Evolutionary conservation across 2,113 vertebrate genomes (phyloP).

Genomic region (Electrona antarctica): DNA sequence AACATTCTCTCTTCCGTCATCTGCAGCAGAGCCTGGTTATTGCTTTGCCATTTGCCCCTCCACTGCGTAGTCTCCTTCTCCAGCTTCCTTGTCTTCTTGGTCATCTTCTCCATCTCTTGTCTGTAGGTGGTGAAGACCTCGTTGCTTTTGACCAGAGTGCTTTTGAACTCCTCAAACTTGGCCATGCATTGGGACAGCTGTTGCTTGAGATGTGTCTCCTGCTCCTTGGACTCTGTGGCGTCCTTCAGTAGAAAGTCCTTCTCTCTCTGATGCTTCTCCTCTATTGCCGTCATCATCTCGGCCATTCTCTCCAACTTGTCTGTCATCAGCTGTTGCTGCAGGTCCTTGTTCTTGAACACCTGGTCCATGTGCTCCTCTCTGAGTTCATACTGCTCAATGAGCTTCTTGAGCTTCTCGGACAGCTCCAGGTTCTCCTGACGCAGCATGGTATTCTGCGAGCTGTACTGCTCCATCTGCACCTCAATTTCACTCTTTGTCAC

Average conservation of each 20-base stretch:
- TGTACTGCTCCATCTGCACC: constrained; percentile 94
- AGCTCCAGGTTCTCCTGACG: constrained; percentile 96
- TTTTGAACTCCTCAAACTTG: constrained; percentile 99
- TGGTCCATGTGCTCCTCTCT: constrained; percentile 99
- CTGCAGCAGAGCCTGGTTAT: constrained; percentile 96
- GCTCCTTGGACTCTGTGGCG: constrained; percentile 93
- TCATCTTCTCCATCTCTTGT: constrained; percentile 99
- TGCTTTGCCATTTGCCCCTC: constrained; percentile 98
- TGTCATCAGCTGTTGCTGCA: constrained; percentile 96
- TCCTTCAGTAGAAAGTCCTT: constrained; percentile 95
- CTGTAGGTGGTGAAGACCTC: constrained; percentile 98
- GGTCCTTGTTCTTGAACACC: constrained; percentile 98
- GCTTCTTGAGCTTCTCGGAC: constrained; percentile 95
- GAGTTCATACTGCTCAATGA: constrained; percentile 94
- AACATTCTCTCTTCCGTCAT: constrained; percentile 99
- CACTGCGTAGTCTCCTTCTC: constrained; percentile 97
- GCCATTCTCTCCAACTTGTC: constrained; percentile 96
- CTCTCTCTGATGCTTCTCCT: constrained; percentile 94
- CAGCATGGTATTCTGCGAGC: constrained; percentile 90
- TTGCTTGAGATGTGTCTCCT: constrained; percentile 95
- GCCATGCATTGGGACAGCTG: constrained; percentile 99
- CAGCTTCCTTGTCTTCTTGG: constrained; percentile 99
- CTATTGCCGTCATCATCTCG: constrained; percentile 94
- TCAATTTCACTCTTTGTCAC: constrained; percentile 95
- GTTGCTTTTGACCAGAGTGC: constrained; percentile 97